Base-by-base conservation (phyloP, 2,888 invertebrate species). In the Scaptomyza reducta region DNA sequence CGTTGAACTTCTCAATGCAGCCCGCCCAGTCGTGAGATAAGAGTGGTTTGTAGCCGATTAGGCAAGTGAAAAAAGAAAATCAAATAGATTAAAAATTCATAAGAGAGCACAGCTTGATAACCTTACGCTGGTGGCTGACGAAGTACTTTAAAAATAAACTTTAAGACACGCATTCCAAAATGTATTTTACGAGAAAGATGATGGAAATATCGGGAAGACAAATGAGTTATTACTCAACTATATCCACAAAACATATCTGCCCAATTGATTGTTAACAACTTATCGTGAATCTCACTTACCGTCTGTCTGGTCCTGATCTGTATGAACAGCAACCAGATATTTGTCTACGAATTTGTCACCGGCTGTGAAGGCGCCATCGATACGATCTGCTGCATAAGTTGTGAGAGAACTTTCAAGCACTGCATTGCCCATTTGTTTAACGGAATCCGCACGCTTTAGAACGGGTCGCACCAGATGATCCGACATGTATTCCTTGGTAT, bases 331-430 rank as follows among this genome's bases (percentile, higher is more conserved):
- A 25, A 96, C 96, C 75, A 97, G 92, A 90, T 95, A 96, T 91
- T 94, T 96, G 92, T 97, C 96, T 47, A 97, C 95, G 88, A 96
- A 96, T 89, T 95, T 94, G 89, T 97, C 97, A 25, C 96, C 96
- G 18, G 94, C 95, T 77, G 94, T 93, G 46, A 97, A 93, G 4
- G 96, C 96, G 13, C 94, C 94, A 89, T 96, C 96, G 27, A 96
- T 92, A 5, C 94, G 95, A 60, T 95, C 94, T 0, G 95, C 96
- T 0, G 96, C 96, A 74, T 93, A 95, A 1, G 89, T 84, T 0
- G 96, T 95, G 47, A 96, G 94, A 55, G 95, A 93, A 65, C 95
- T 96, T 81, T 94, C 94, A 76, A 95, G 91, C 10, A 95, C 95
- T 0, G 94, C 94, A 3, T 93, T 93, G 1, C 96, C 95, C 64